Evolutionary conservation across 2,797 vertebrate species (phyloP).

Genomic region (Kryptolebias ocellatus): DNA sequence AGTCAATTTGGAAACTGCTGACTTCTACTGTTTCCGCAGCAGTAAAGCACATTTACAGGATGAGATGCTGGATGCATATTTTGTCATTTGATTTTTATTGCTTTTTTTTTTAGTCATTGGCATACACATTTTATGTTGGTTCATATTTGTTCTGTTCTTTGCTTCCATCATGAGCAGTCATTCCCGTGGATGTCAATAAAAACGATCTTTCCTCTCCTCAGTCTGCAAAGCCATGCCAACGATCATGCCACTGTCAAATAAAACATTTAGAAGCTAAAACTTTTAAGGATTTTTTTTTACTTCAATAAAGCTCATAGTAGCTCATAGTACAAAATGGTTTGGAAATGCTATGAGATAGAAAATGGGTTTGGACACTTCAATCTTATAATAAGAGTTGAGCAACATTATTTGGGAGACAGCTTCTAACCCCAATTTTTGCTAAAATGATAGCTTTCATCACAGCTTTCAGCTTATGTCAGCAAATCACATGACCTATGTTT

Average conservation of each 20-base stretch:
- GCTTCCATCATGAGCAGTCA: slow-evolving; percentile 2
- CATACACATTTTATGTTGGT: background rate
- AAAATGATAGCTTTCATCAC: too few relatives aligned
- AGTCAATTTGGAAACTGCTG: slow-evolving; percentile 35
- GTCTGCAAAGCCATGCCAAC: slow-evolving; percentile 8
- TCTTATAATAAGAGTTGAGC: too few relatives aligned
- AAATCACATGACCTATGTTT: too few relatives aligned
- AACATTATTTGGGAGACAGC: too few relatives aligned
- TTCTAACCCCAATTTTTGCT: too few relatives aligned
- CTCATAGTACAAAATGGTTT: background rate
- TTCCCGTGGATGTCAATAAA: slow-evolving; percentile 21
- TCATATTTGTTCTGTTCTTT: slow-evolving; percentile 5
- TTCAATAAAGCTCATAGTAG: background rate
- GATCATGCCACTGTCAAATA: background rate
- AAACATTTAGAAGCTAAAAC: background rate
- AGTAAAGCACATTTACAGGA: slow-evolving; percentile 22
- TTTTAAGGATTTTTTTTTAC: too few relatives aligned
- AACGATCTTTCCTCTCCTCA: background rate
- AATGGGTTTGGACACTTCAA: background rate
- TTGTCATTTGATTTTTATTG: slow-evolving; percentile 18
- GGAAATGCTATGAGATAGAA: background rate
- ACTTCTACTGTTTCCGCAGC: slow-evolving; percentile 20
- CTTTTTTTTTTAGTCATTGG: background rate
- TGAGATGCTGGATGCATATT: slow-evolving; percentile 11
- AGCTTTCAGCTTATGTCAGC: too few relatives aligned